Base-by-base conservation (phyloP, 2,888 invertebrate species). In the Microctonus brassicae region DNA sequence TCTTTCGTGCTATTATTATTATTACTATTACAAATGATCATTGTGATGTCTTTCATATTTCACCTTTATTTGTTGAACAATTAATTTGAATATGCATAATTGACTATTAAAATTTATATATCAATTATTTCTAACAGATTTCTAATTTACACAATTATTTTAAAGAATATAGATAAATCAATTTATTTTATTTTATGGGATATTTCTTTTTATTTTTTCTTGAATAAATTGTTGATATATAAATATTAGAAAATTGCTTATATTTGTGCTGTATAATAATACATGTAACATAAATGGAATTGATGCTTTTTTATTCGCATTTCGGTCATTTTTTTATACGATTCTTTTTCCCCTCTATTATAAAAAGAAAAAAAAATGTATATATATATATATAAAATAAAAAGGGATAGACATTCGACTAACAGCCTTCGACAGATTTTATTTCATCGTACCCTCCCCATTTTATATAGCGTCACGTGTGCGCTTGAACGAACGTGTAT, bases 391-490 rank as follows among this genome's bases (percentile, higher is more conserved):
- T 57, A 13, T 1, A 7, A n/a, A 20, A 22, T 0, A 13, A 61
- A 66, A 64, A 73, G 68, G 13, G 71, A 55, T 24, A 64, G 70
- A 64, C 60, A 68, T 73, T 70, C 55, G 67, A 63, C 63, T 75
- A 73, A 75, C 70, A 69, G 64, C 60, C 20, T 73, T 72, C 39
- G 73, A 39, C 67, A 61, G 52, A 42, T 72, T 24, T 57, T 73
- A 58, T 70, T 24, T 70, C 17, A 17, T 61, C 69, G 52, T 73
- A 69, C 20, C 33, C 39, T 39, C 47, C 47, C n/a, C n/a, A n/a
- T n/a, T 71, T 73, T 75, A 75, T 70, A 69, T 72, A 47, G 73
- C 58, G 69, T 75, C 76, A 74, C 76, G 75, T 75, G 72, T 69
- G 69, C 34, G n/a, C 34, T 70, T 58, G n/a, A 57, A 64, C 55